Evolutionary conservation across 2,888 invertebrate genomes (phyloP).

Genomic region (Taphrorychus bicolor): DNA sequence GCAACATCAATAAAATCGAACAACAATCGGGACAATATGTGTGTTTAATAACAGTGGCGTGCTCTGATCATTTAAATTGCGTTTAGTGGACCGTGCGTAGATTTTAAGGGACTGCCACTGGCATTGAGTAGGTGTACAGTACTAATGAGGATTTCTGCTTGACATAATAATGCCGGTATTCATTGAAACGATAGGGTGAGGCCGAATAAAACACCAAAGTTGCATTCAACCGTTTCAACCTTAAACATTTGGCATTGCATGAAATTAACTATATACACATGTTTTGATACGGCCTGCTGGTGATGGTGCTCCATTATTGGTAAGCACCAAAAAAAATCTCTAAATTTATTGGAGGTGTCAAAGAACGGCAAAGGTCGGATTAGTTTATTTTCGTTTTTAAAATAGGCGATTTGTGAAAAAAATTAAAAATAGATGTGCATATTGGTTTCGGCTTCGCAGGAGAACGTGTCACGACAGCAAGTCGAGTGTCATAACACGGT

Average conservation of each 20-base stretch:
- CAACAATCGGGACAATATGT: conserved; percentile 3
- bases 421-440: conserved; percentile 39
- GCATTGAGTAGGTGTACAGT: conserved; percentile 27
- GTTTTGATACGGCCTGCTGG: neutral
- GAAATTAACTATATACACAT: conserved; percentile 13
- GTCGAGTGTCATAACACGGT: neutral
- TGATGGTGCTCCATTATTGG: neutral
- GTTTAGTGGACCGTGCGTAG: conserved; percentile 1
- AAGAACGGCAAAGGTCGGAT: conserved; percentile 5
- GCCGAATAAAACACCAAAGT: conserved; percentile 29
- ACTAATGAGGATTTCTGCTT: conserved; percentile 42
- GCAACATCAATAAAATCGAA: conserved; percentile 16
- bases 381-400: conserved; percentile 29
- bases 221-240: conserved; percentile 37
- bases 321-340: neutral
- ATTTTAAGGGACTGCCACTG: conserved; percentile 15
- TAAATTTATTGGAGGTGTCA: neutral
- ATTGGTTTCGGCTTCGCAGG: conserved; percentile 25
- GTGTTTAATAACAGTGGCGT: neutral
- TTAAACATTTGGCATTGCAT: conserved; percentile 27
- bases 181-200: conserved; percentile 38
- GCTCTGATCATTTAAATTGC: neutral
- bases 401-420: conserved; percentile 17
- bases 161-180: conserved; percentile 41
- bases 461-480: conserved; percentile 2